These are phyloP conservation scores for Ruditapes philippinarum DNA, from an alignment of 1,140 invertebrate genomes.

Conservation along the genomic window DNA sequence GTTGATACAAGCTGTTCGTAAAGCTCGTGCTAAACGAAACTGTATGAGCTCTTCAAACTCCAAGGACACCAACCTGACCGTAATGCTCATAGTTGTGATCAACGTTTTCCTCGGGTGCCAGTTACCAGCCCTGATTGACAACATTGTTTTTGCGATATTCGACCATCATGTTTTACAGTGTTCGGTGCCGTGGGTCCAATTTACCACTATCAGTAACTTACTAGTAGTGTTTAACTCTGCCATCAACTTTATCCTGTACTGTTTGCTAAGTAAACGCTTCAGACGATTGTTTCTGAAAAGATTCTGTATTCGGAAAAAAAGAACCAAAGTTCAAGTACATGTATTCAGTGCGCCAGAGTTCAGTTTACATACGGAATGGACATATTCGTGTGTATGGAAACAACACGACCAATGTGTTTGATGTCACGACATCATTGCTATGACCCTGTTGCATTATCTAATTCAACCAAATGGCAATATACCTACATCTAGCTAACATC, in stretches of 20 bases:
- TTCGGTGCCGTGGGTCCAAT: conserved; percentile 86
- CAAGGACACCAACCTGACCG: conserved; percentile 91
- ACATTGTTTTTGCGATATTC: conserved; percentile 81
- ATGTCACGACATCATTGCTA: conserved; percentile 36
- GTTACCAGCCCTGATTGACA: conserved; percentile 88
- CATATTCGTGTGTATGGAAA: neutral
- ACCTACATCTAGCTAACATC: no score
- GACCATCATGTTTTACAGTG: conserved; percentile 89
- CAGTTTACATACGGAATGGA: conserved; percentile 36
- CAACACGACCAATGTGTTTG: conserved; percentile 22
- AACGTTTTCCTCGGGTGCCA: conserved; percentile 92
- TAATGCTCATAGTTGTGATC: conserved; percentile 92
- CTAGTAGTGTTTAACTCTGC: conserved; percentile 90
- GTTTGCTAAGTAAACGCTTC: conserved; percentile 98
- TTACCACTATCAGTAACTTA: conserved; percentile 91
- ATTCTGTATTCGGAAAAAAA: conserved; percentile 90
- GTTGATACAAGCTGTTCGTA: conserved; percentile 90
- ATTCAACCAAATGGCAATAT: no score
- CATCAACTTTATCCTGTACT: conserved; percentile 92
- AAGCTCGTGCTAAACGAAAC: conserved; percentile 87
- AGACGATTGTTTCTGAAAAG: conserved; percentile 95
- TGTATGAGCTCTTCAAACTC: conserved; percentile 81
- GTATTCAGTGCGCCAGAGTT: conserved; percentile 57
- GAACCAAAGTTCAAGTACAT: conserved; percentile 69
- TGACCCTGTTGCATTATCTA: no score